Evolutionary conservation across 2,113 vertebrate genomes (phyloP), one percentile per base, ranked within the genome.

Genomic region (Microcebus tavaratra): DNA sequence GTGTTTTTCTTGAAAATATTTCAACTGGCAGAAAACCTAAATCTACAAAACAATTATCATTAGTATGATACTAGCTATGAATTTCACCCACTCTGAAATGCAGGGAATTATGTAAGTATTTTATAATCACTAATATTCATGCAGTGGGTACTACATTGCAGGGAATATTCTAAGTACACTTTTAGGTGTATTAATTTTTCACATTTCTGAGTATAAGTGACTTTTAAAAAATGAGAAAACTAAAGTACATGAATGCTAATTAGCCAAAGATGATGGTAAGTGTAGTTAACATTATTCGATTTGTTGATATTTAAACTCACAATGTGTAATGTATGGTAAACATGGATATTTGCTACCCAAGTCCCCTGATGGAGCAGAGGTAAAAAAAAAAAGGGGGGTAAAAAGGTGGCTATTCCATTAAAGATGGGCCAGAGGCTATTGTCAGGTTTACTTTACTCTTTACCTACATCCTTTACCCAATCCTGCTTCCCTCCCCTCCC

Each of bases 1-100:
- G 94, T 73, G 11, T 53, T 96, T 79, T 63, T 65, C 6, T 92
- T 81, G 12, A 36, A 42, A 96, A 70, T 23, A 91, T 87, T 93
- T 4, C 61, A 88, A 20, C 15, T 87, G 65, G 18, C 36, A 86
- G 31, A 87, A 91, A 83, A 36, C 8, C n/a, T 79, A 91, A 80
- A 63, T 73, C 34, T 90, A 57, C 4, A 78, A 45, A 95, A 45
- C 14, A 92, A 39, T 87, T 81, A 53, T 45, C 14, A 67, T 57
- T 86, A 92, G 17, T 17, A 70, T 93, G 31, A 84, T 21, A 84
- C 10, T 5, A 78, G 34, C 55, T 78, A 36, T 83, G 9, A 61
- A 83, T 50, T 84, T 82, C 29, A 78, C 4, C 15, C 36, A 78
- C 34, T 95, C 48, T 76, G 18, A 70, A 70, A 90, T 81, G 1